These are phyloP conservation scores for Cyphomyrus discorhynchus DNA, from an alignment of 2,113 vertebrate species.

Conservation along the genomic window DNA sequence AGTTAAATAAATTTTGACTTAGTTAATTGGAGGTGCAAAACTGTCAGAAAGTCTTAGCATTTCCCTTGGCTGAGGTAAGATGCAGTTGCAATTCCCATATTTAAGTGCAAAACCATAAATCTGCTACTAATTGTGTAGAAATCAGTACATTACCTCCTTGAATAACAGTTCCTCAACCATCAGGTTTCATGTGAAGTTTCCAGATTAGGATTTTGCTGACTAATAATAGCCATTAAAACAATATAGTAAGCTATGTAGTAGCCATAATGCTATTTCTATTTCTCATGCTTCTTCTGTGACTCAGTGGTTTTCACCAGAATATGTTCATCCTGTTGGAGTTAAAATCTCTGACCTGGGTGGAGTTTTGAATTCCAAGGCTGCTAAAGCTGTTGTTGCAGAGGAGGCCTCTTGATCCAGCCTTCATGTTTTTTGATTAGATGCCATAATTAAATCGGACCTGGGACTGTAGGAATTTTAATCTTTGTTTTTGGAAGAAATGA, in stretches of 20 bases:
- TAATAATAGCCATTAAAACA: neutral
- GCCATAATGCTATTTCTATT: neutral
- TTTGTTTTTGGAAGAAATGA: neutral
- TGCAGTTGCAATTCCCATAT: neutral
- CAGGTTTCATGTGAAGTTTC: neutral
- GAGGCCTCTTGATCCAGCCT: neutral
- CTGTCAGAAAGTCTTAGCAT: neutral
- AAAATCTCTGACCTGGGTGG: neutral
- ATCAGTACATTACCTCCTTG: slow-evolving; percentile 62
- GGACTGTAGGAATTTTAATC: neutral
- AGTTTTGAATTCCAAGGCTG: neutral
- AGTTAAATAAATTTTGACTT: neutral
- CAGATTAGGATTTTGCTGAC: neutral
- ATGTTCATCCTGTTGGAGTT: neutral
- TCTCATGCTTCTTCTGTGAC: neutral
- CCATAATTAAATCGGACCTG: neutral
- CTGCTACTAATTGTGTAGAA: neutral
- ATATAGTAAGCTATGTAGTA: neutral
- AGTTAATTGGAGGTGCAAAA: neutral
- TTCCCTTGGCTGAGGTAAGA: neutral
- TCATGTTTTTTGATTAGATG: neutral
- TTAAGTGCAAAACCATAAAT: neutral
- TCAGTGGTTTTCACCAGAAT: neutral
- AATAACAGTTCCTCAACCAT: slow-evolving; percentile 70
- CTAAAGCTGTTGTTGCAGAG: neutral